These are phyloP conservation scores for Andricus curvator DNA, from an alignment of 2,888 invertebrate genomes.

Conservation along the genomic window DNA sequence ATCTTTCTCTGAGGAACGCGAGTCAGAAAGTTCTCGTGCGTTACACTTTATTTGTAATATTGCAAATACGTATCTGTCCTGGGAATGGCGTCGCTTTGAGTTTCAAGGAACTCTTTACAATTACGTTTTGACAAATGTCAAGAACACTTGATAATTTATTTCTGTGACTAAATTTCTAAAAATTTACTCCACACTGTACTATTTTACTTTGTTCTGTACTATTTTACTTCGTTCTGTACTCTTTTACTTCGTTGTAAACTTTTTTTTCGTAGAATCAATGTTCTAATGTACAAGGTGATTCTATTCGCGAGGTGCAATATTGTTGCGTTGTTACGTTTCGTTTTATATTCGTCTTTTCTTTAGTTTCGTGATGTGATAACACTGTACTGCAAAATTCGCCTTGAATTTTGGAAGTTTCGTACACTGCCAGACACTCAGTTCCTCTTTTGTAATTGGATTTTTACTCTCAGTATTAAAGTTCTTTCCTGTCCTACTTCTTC, in stretches of 20 bases:
- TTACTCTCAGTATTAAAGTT: conserved; percentile 23
- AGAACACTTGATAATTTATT: conserved; percentile 18
- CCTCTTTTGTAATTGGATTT: conserved; percentile 12
- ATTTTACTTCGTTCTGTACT: conserved; percentile 2
- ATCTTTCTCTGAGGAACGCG: conserved; percentile 43
- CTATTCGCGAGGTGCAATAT: conserved; percentile 14
- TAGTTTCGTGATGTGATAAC: background rate
- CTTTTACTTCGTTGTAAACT: background rate
- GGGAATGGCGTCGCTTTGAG: conserved; percentile 36
- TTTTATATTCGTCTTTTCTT: background rate
- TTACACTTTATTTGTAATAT: conserved; percentile 20
- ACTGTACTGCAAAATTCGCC: conserved; percentile 7
- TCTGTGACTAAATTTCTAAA: background rate
- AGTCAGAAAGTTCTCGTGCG: conserved; percentile 26
- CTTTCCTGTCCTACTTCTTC: background rate
- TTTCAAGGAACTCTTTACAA: background rate
- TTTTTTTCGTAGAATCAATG: background rate
- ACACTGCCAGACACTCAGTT: conserved; percentile 26
- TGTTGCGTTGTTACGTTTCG: conserved; percentile 1
- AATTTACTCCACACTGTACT: conserved; percentile 53
- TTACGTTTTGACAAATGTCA: background rate
- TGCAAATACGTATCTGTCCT: conserved; percentile 18
- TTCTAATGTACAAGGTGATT: conserved; percentile 8
- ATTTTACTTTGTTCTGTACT: background rate
- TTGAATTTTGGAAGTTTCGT: conserved; percentile 5